Evolutionary conservation across 1,140 invertebrate species (phyloP).

Genomic region (Macrosteles quadrilineatus): DNA sequence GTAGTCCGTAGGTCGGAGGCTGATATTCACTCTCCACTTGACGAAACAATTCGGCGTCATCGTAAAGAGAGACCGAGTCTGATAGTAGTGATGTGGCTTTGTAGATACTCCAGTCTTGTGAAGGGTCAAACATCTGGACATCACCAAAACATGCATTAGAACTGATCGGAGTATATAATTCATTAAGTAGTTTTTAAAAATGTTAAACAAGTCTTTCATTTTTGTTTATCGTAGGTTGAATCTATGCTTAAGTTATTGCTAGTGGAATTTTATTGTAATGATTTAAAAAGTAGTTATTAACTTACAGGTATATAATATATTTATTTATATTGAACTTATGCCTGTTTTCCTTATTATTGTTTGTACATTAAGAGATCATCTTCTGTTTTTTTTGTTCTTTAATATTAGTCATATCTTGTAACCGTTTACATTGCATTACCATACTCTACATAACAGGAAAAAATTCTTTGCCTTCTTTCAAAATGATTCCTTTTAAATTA

Average conservation of each 20-base stretch:
- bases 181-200: neutral
- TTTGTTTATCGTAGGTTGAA: neutral
- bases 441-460: too few species aligned
- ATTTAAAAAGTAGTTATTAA: neutral
- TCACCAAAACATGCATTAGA: neutral
- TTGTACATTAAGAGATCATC: too few species aligned
- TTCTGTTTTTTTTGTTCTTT: too few species aligned
- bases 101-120: slow-evolving; percentile 11
- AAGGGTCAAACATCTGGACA: neutral
- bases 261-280: neutral
- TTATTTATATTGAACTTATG: neutral
- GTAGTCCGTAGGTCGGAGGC: neutral
- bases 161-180: neutral
- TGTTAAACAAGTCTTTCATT: neutral
- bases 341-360: neutral
- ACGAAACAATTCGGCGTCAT: neutral
- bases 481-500: too few species aligned
- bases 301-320: neutral
- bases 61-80: slow-evolving; percentile 1
- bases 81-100: neutral
- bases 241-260: neutral
- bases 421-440: too few species aligned
- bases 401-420: too few species aligned
- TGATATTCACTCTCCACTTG: neutral
- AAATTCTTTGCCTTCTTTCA: too few species aligned